Evolutionary conservation across 2,888 invertebrate genomes (phyloP), one percentile per base, ranked within the genome.

Genomic region (Brachyopa scutellaris): DNA sequence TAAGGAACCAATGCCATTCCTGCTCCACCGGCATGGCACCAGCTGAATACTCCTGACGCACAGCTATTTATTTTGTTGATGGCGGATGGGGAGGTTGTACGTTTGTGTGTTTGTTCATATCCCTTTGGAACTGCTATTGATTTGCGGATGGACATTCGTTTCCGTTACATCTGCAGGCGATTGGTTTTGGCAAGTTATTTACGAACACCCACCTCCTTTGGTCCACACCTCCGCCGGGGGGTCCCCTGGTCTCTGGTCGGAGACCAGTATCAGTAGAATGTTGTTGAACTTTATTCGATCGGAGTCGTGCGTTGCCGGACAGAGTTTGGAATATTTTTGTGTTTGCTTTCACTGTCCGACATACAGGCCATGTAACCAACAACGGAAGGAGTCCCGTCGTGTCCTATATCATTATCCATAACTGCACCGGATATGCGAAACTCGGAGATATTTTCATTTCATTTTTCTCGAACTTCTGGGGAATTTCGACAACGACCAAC

Each of bases 171-270:
- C 82, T 82, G 77, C 70, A 72, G 77, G 82, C 82, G 77, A 82
- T 77, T 82, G 70, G 77, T 82, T 82, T 59, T 72, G 59, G 70
- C 70, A 82, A 82, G 66, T 77, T 82, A 77, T 82, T 77, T 82
- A 72, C 66, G 70, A 70, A 77, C 61, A 33, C 40, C 64, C 64
- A 77, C 82, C 53, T 62, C 62, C 57, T 51, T 15, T 33, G 36
- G 49, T 55, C 15, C 8, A 33, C 42, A 15, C 59, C 23, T 23
- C 42, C 40, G 26, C 7, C 2, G n/a, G 9, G 2, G 13, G 26
- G 11, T 9, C 26, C 49, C 17, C 23, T 23, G 62, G 17, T 7
- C 38, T 17, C 19, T 7, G 33, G 11, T 15, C 38, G 29, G 26
- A 9, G 7, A 17, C 11, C 13, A 4, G 6, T 29, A 17, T 21